A percentile compares a stretch with the other conserved stretches of the same genome.
These are phyloP conservation scores for Azorinus chamasolen DNA, from an alignment of 2,888 invertebrate species.

Conservation along the genomic window DNA sequence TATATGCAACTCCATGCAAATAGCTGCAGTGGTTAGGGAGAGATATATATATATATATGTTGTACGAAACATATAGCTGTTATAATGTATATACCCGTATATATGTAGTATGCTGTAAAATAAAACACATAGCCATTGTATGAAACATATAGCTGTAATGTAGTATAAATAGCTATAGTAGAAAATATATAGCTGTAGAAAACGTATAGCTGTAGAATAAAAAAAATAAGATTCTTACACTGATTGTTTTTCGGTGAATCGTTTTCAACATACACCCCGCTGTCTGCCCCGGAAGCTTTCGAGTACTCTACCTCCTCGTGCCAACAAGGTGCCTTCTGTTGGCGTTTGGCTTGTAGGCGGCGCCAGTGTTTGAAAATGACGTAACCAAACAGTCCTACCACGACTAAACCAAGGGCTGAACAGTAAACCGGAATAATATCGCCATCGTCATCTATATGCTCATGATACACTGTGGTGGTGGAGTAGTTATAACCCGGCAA, in stretches of 20 bases:
- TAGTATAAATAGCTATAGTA: too few relatives aligned
- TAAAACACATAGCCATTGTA: too few relatives aligned
- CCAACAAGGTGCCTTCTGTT: constrained; percentile 67
- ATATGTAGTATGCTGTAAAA: too few relatives aligned
- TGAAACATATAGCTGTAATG: too few relatives aligned
- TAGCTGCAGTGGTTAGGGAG: too few relatives aligned
- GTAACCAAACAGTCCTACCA: constrained; percentile 83
- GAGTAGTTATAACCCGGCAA: constrained; percentile 23
- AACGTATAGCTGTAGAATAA: too few relatives aligned
- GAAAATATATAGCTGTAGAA: too few relatives aligned
- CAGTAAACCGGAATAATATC: constrained; percentile 85
- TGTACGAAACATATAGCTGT: too few relatives aligned
- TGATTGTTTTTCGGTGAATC: constrained; percentile 70
- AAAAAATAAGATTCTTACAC: constrained; percentile 71
- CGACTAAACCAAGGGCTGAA: constrained; percentile 81
- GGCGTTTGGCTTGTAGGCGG: constrained; percentile 71
- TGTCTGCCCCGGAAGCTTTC: constrained; percentile 78
- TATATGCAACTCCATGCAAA: too few relatives aligned
- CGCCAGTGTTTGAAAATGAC: constrained; percentile 83
- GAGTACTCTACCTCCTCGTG: constrained; percentile 80
- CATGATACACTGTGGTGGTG: constrained; percentile 33
- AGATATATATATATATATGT: too few relatives aligned
- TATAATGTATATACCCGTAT: too few relatives aligned
- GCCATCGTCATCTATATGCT: constrained; percentile 61
- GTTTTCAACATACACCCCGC: constrained; percentile 79